Evolutionary conservation across 1,140 invertebrate species (phyloP).

Genomic region (Ooceraea biroi): DNA sequence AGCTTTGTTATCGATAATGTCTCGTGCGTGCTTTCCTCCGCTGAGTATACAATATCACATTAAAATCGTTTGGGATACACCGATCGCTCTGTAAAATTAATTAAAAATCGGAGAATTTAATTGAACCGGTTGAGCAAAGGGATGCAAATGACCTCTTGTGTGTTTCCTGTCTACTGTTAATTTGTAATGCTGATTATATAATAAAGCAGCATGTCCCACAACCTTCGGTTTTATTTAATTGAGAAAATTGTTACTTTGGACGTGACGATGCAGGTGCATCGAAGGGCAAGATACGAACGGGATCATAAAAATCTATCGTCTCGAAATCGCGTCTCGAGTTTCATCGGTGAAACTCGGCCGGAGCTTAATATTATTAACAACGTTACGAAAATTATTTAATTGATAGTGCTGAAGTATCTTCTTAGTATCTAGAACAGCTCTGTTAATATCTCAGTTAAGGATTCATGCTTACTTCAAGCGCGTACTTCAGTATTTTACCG

Average conservation of each 20-base stretch:
- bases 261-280: slow-evolving; percentile 32
- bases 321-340: neutral
- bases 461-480: no score
- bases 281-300: neutral
- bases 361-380: slow-evolving; percentile 27
- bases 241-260: slow-evolving; percentile 27
- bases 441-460: slow-evolving; percentile 25
- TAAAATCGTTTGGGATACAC: slow-evolving; percentile 20
- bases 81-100: neutral
- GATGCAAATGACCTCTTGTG: neutral
- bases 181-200: slow-evolving; percentile 3
- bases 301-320: slow-evolving; percentile 2
- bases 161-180: no score
- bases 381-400: slow-evolving; percentile 36
- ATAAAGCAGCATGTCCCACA: slow-evolving; percentile 16
- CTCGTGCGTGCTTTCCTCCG: slow-evolving; percentile 3
- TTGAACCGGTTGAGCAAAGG: slow-evolving; percentile 33
- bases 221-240: neutral
- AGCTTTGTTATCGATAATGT: slow-evolving; percentile 4
- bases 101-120: slow-evolving; percentile 34
- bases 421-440: neutral
- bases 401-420: slow-evolving; percentile 35
- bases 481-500: slow-evolving; percentile 12
- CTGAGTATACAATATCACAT: slow-evolving; percentile 51
- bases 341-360: slow-evolving; percentile 18